Conservation (phyloP, 2,113 vertebrate genomes). For the Cryptomyrus ogoouensis region DNA sequence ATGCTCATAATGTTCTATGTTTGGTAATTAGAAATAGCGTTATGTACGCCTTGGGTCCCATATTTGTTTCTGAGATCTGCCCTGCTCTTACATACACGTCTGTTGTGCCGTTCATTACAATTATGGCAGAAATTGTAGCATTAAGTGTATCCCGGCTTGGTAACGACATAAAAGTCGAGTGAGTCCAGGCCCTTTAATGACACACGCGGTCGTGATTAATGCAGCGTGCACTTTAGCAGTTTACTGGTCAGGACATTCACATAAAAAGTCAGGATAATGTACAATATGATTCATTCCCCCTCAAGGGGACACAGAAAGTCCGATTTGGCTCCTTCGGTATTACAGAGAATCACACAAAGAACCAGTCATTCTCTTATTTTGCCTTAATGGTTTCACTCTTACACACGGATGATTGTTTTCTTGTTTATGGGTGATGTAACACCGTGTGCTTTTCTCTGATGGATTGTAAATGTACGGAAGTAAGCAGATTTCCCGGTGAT, state of each 20-base stretch:
- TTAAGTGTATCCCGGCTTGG: constrained; percentile 2
- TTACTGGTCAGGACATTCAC: constrained; percentile 8
- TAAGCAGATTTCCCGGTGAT: background rate
- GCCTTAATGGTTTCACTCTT: background rate
- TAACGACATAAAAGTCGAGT: background rate
- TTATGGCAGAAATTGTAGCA: background rate
- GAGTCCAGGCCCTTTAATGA: constrained; percentile 23
- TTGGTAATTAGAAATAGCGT: constrained; percentile 5
- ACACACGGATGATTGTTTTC: background rate
- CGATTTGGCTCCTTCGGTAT: background rate
- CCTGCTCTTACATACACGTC: background rate
- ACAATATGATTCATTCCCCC: background rate
- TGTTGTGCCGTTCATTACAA: constrained; percentile 10
- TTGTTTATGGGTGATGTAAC: constrained; percentile 4
- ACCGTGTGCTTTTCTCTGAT: background rate
- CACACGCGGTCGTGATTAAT: constrained; percentile 15
- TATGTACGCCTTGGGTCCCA: constrained; percentile 15
- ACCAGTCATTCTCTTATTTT: background rate
- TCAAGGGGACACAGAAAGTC: background rate
- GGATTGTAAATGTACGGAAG: background rate
- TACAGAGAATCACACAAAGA: background rate
- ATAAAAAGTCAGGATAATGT: background rate
- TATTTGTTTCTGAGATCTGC: constrained; percentile 18
- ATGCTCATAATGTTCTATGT: constrained; percentile 7
- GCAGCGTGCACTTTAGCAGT: background rate